Evolutionary conservation across 2,888 invertebrate species (phyloP).

Genomic region (Platypus cylindrus): DNA sequence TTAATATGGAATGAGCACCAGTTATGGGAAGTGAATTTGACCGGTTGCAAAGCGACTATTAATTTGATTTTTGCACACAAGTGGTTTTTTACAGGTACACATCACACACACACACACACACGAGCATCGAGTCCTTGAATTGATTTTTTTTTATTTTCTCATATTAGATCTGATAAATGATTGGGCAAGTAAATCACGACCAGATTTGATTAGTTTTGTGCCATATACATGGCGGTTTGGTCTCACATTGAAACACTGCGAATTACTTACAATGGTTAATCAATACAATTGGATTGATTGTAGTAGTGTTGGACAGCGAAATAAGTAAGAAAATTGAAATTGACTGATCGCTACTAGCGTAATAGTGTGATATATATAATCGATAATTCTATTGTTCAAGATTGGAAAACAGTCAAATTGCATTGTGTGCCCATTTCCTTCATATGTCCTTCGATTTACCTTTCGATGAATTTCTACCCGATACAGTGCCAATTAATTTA

Average conservation of each 20-base stretch:
- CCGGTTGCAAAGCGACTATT: conserved; percentile 88
- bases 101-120: too few species aligned
- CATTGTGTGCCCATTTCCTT: conserved; percentile 86
- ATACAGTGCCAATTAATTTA: conserved; percentile 76
- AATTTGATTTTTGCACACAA: conserved; percentile 91
- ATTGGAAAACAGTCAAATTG: conserved; percentile 43
- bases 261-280: conserved; percentile 84
- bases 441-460: conserved; percentile 90
- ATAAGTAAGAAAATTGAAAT: conserved; percentile 17
- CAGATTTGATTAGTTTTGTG: conserved; percentile 88
- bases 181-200: conserved; percentile 88
- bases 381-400: conserved; percentile 1
- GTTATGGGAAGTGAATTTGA: conserved; percentile 82
- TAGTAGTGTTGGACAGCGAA: conserved; percentile 73
- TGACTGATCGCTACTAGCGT: not conserved
- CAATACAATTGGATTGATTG: conserved; percentile 99
- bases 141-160: not conserved
- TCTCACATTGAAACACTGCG: conserved; percentile 85
- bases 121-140: too few species aligned
- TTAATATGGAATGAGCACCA: conserved; percentile 94
- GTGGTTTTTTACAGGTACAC: conserved; percentile 73
- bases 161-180: conserved; percentile 79
- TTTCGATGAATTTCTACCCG: conserved; percentile 86
- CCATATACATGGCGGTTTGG: conserved; percentile 95
- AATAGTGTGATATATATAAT: not conserved